A percentile compares a stretch with the other conserved stretches of the same genome.
These are phyloP conservation scores for Calliopsis andreniformis DNA, from an alignment of 1,140 invertebrate genomes.

Conservation along the genomic window DNA sequence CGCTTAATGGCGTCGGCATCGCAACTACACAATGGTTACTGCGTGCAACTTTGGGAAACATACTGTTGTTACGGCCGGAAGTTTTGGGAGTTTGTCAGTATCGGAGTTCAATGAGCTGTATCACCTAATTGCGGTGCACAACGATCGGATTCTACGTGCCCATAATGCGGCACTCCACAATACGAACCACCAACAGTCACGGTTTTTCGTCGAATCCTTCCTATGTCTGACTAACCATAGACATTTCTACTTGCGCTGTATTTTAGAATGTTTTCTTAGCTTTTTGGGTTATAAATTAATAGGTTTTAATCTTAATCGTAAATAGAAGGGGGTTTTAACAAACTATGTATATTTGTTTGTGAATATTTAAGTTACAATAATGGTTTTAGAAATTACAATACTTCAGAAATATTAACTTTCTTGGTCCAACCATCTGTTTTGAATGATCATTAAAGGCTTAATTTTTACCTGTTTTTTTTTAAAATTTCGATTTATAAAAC, in stretches of 20 bases:
- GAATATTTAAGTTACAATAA: too few species aligned
- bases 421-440: too few species aligned
- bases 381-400: too few species aligned
- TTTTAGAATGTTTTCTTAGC: background rate
- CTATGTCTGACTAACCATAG: background rate
- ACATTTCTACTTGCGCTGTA: background rate
- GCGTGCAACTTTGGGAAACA: conserved; percentile 32
- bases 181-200: background rate
- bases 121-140: conserved; percentile 39
- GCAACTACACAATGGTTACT: conserved; percentile 15
- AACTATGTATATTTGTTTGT: too few species aligned
- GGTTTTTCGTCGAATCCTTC: background rate
- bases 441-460: too few species aligned
- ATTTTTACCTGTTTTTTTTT: too few species aligned
- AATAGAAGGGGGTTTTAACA: background rate
- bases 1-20: conserved; percentile 35
- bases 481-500: too few species aligned
- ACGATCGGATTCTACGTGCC: conserved; percentile 27
- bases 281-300: background rate
- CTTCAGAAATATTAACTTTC: too few species aligned
- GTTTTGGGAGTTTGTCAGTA: conserved; percentile 40
- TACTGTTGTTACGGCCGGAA: conserved; percentile 29
- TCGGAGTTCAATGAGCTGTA: conserved; percentile 42
- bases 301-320: too few species aligned
- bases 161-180: conserved; percentile 20